Conservation (phyloP, 2,113 vertebrate species). For the Lagopus leucura region DNA sequence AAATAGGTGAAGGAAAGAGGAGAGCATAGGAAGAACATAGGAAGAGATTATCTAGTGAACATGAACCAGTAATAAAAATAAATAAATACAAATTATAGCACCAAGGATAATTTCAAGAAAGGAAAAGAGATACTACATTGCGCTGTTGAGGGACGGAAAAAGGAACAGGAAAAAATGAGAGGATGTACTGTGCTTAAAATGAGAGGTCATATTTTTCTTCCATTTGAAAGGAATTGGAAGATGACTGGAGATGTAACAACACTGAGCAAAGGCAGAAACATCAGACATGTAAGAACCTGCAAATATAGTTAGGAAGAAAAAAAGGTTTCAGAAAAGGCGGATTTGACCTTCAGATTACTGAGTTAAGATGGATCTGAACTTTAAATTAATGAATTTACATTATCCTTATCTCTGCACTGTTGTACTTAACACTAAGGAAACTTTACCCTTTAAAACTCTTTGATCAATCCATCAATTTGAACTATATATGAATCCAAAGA, state of each 20-base stretch:
- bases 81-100: neutral
- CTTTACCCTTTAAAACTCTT: neutral
- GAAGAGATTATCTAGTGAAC: neutral
- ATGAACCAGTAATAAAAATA: neutral
- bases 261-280: neutral
- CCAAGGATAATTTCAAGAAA: neutral
- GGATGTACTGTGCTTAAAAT: neutral
- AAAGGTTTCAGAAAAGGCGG: neutral
- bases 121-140: neutral
- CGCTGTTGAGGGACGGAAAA: neutral
- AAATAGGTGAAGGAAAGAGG: neutral
- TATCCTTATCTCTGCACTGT: neutral
- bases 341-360: constrained; percentile 3
- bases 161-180: neutral
- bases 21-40: neutral
- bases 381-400: neutral
- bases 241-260: neutral
- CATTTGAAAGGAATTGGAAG: neutral
- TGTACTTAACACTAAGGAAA: neutral
- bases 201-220: neutral
- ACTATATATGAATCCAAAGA: neutral
- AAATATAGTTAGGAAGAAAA: neutral
- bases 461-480: neutral
- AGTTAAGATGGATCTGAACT: neutral
- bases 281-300: neutral